Evolutionary conservation across 2,113 vertebrate genomes (phyloP), one percentile per base, ranked within the genome.

Genomic region (Phrynocephalus versicolor): DNA sequence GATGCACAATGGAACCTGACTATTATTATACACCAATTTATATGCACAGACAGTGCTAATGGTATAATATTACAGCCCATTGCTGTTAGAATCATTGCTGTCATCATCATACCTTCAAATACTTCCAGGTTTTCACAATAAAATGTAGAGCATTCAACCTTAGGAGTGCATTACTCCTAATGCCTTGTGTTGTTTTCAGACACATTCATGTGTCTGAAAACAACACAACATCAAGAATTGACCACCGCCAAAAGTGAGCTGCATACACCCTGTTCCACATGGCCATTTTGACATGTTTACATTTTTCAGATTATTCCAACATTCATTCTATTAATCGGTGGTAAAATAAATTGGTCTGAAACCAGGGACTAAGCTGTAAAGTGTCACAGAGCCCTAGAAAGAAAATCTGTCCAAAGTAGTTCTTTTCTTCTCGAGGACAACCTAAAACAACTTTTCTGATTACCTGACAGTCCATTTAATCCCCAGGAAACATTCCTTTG

Each of bases 381-480:
- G 90, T 96, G 95, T 96, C 95, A 96, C 92, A 94, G 95, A 95
- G 91, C 91, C 91, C 94, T 92, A 95, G 94, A 95, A 96, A 96
- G 92, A 94, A 96, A 96, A 96, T 96, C 94, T 93, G 89, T 93
- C 96, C 95, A 95, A 96, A 97, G 95, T 92, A 90, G 91, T 95
- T 92, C 94, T 95, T 95, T 96, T 96, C 93, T 96, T 96, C 94
- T 91, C 33, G 81, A 96, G 92, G 94, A 96, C 95, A 96, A 94
- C 94, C 94, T 96, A 93, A 96, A 96, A 96, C 95, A 96, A 96
- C 94, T 96, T 96, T 97, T 97, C 96, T 96, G 96, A 97, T 96
- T 97, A 97, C 96, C 95, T 96, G 96, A 97, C 96, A 97, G 96
- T 96, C 95, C 96, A 97, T 96, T 96, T 96, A 96, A 96, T 97